A percentile compares a stretch with the other conserved stretches of the same genome.
phyloP scores from a whole-genome alignment of 2,113 vertebrate species.

The Paramormyrops kingsleyae region DNA sequence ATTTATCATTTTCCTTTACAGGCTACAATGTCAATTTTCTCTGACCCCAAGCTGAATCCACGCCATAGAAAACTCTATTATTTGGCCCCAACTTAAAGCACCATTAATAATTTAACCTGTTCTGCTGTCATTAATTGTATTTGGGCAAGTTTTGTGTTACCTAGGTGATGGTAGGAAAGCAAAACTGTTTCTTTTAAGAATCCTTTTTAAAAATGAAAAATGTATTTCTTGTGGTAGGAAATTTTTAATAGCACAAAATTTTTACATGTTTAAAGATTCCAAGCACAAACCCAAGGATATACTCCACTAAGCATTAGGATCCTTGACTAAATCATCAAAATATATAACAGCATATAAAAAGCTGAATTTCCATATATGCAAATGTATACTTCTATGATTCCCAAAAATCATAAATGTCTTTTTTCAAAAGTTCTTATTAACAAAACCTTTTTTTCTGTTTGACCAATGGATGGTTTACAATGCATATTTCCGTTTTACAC shows the following conservation, averaged over 20 bases:
- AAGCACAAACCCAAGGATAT: not conserved
- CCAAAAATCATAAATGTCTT: not conserved
- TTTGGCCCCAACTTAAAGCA: not conserved
- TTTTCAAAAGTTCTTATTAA: not conserved
- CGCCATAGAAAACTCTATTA: not conserved
- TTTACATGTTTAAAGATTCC: not conserved
- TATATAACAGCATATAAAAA: not conserved
- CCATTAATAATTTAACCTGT: not conserved
- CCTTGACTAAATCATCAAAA: not conserved
- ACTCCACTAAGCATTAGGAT: not conserved
- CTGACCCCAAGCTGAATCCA: not conserved
- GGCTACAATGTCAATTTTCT: not conserved
- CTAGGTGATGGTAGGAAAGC: not conserved
- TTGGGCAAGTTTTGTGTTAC: not conserved
- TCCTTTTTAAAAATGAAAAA: not conserved
- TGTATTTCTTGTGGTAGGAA: not conserved
- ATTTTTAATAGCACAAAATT: not conserved
- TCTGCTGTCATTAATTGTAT: slow-evolving; percentile 3
- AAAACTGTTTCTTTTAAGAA: not conserved
- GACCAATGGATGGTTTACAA: not conserved
- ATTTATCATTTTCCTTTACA: not conserved
- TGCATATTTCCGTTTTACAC: not conserved
- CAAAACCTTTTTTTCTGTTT: not conserved
- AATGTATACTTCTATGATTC: not conserved
- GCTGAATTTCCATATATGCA: not conserved